Evolutionary conservation across 53 echinoderm and acorn worm species (phyloP).

Genomic region (Patiria pectinifera): DNA sequence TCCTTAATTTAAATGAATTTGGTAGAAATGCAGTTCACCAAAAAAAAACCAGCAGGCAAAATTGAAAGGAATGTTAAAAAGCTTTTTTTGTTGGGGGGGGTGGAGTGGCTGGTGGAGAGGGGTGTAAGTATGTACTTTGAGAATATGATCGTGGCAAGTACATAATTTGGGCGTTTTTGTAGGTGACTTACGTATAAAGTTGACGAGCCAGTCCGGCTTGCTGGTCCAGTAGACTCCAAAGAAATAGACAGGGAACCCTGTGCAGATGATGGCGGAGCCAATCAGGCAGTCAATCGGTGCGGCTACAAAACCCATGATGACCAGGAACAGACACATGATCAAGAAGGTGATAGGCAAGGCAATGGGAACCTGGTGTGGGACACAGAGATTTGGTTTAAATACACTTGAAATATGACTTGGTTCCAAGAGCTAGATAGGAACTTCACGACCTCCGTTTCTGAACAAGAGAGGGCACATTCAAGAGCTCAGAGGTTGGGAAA

Average conservation of each 20-base stretch:
- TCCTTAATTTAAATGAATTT: too few species aligned
- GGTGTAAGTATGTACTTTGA: too few species aligned
- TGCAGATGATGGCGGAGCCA: constrained; percentile 78
- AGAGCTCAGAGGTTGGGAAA: too few species aligned
- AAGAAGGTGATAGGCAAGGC: constrained; percentile 80
- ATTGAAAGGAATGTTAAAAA: too few species aligned
- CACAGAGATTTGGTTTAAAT: not conserved
- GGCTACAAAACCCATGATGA: constrained; percentile 78
- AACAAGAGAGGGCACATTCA: too few species aligned
- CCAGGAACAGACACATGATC: constrained; percentile 82
- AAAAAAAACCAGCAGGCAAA: too few species aligned
- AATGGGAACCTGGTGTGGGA: constrained; percentile 70
- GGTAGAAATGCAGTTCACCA: too few species aligned
- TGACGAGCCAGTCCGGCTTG: constrained; percentile 72
- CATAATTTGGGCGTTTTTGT: not conserved
- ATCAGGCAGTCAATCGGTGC: constrained; percentile 81
- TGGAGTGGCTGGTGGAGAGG: too few species aligned
- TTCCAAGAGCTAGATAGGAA: too few species aligned
- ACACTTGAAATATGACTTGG: not conserved
- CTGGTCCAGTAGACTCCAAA: constrained; percentile 81
- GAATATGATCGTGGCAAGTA: not conserved
- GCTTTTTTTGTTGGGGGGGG: too few species aligned
- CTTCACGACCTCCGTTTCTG: too few species aligned
- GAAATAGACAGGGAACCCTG: constrained; percentile 80
- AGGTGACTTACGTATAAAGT: constrained; percentile 62